Percentiles rank a stretch among this genome's conserved stretches.
phyloP scores from a whole-genome alignment of 2,888 invertebrate species.

The Thalpophila matura region DNA sequence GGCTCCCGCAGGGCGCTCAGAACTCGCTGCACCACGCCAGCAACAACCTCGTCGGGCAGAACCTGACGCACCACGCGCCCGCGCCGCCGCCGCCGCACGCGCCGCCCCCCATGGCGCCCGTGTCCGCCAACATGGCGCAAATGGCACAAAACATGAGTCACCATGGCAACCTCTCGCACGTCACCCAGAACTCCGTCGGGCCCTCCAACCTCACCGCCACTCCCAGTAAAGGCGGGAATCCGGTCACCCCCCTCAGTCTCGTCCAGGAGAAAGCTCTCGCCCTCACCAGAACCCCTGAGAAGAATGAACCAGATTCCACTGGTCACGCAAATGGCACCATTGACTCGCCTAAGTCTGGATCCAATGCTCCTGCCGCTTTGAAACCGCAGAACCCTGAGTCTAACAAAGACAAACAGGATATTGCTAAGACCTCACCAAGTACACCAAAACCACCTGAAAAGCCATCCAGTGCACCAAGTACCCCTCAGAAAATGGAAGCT shows the following conservation, averaged over 20 bases:
- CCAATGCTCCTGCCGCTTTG: conserved; percentile 76
- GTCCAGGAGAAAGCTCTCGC: conserved; percentile 86
- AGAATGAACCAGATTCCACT: conserved; percentile 84
- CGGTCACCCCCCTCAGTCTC: conserved; percentile 84
- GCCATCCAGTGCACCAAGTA: conserved; percentile 72
- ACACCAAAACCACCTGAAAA: conserved; percentile 87
- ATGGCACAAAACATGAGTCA: conserved; percentile 90
- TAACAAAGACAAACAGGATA: conserved; percentile 85
- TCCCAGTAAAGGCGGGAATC: conserved; percentile 79
- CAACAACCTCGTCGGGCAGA: conserved; percentile 83
- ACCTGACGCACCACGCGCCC: conserved; percentile 80
- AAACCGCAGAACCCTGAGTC: conserved; percentile 84
- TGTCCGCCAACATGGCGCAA: conserved; percentile 88
- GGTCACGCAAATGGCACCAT: conserved; percentile 85
- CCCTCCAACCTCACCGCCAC: conserved; percentile 77
- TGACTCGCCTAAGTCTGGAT: conserved; percentile 82
- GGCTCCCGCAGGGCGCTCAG: conserved; percentile 83
- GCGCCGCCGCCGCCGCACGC: conserved; percentile 80
- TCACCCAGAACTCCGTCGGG: conserved; percentile 82
- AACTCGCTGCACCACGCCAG: conserved; percentile 80
- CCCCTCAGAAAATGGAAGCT: conserved; percentile 81
- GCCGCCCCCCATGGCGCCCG: conserved; percentile 87
- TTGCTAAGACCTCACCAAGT: conserved; percentile 86
- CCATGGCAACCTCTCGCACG: conserved; percentile 87
- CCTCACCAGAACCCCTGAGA: conserved; percentile 86